These are phyloP conservation scores for Typhlichthys eigenmanni DNA, from an alignment of 2,797 vertebrate genomes.

Conservation along the genomic window DNA sequence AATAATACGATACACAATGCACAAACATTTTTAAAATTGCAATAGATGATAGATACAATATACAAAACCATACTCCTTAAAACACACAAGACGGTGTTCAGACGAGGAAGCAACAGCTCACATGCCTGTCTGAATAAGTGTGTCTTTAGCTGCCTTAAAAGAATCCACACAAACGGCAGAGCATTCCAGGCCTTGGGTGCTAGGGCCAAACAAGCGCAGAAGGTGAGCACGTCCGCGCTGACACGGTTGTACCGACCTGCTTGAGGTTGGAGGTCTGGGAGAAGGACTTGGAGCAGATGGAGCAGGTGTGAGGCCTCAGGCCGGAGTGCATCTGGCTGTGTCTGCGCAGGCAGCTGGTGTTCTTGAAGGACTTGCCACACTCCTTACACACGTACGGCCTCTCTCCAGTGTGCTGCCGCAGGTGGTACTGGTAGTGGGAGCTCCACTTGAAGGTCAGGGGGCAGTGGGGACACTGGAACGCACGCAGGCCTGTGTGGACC, in stretches of 20 bases:
- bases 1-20: too few relatives aligned
- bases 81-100: too few relatives aligned
- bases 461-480: slow-evolving; percentile 91
- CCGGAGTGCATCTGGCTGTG: slow-evolving; percentile 89
- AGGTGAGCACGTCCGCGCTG: too few relatives aligned
- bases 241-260: slow-evolving; percentile 56
- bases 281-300: slow-evolving; percentile 88
- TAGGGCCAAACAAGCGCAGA: too few relatives aligned
- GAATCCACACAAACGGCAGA: too few relatives aligned
- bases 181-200: too few relatives aligned
- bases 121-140: too few relatives aligned
- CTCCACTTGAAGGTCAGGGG: slow-evolving; percentile 93
- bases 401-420: slow-evolving; percentile 87
- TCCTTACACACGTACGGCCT: slow-evolving; percentile 88
- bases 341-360: slow-evolving; percentile 85
- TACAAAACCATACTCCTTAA: too few relatives aligned
- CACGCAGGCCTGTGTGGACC: slow-evolving; percentile 86
- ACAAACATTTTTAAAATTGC: too few relatives aligned
- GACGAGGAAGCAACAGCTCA: too few relatives aligned
- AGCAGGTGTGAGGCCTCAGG: slow-evolving; percentile 84
- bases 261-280: slow-evolving; percentile 92
- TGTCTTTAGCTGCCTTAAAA: too few relatives aligned
- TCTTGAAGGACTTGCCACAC: slow-evolving; percentile 89
- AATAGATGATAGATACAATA: too few relatives aligned
- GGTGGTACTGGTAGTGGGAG: slow-evolving; percentile 87